Evolutionary conservation across 2,888 invertebrate genomes (phyloP), one percentile per base, ranked within the genome.

Genomic region (Nemotelus nigrinus): DNA sequence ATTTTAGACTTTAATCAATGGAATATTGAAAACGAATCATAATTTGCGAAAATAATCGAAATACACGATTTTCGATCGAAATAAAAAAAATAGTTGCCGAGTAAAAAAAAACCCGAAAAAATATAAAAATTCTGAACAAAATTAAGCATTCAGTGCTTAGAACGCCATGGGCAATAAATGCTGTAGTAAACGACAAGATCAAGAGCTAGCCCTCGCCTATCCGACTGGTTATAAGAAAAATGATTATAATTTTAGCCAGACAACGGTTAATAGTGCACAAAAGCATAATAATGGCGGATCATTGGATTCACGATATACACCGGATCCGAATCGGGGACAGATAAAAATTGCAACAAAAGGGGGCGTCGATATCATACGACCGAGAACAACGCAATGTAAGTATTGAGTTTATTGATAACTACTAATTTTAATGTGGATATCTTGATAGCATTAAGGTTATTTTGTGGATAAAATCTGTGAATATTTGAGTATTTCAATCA

Each of bases 121-220:
- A 60, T 44, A 25, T 25, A 48, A 65, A 63, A 55, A 57, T 48
- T 41, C 53, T 65, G 7, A 25, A 67, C 65, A 75, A 67, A 47
- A 74, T 74, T 74, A 63, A 74, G 74, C 63, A 41, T 74, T 47
- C 41, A 45, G 63, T 48, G 74, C 60, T 43, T 48, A 70, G 6
- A 70, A 47, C 74, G 74, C 63, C 74, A 95, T 95, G 95, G 95
- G 95, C 88, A 93, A 93, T 89, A 93, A 93, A 89, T 95, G 95
- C 89, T 95, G 95, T 89, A 94, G 94, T 89, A 94, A 93, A 89
- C 92, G 93, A 86, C 92, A 93, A 88, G 93, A 93, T 88, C 91
- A 92, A 84, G 90, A 91, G 81, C 80, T 87, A 79, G 86, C 85
- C 7, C 81, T 87, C 74, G 84, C 86, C 81, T 87, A 86, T 84